Percentiles rank a stretch among this genome's conserved stretches.
Evolutionary conservation across 2,113 vertebrate species (phyloP).

Genomic region (Macquaria ambigua): DNA sequence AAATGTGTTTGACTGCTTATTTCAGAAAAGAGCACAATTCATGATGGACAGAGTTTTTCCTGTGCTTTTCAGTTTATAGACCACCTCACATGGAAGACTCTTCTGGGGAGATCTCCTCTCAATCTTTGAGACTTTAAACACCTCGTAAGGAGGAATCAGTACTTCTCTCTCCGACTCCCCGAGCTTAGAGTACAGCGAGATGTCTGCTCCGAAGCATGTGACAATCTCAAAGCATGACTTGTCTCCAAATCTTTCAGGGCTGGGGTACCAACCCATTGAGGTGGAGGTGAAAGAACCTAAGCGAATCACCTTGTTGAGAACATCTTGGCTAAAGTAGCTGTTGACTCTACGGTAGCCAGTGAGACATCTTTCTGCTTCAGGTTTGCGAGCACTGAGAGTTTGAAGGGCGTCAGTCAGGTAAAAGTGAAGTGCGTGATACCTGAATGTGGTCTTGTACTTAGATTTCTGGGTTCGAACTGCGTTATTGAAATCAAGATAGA

Average conservation of each 20-base stretch:
- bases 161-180: constrained; percentile 43
- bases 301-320: constrained; percentile 46
- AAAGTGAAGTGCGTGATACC: constrained; percentile 60
- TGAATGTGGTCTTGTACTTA: constrained; percentile 51
- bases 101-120: constrained; percentile 11
- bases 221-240: constrained; percentile 57
- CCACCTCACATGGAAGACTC: constrained; percentile 50
- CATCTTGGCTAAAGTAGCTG: constrained; percentile 38
- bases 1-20: not conserved
- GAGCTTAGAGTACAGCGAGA: constrained; percentile 47
- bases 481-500: constrained; percentile 61
- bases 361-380: not conserved
- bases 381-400: constrained; percentile 37
- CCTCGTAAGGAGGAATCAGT: constrained; percentile 66
- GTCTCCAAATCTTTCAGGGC: constrained; percentile 24
- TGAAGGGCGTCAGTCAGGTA: constrained; percentile 59
- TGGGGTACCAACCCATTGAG: constrained; percentile 26
- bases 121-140: constrained; percentile 51
- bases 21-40: constrained; percentile 54
- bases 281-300: constrained; percentile 63
- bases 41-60: constrained; percentile 13
- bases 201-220: constrained; percentile 49
- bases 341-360: constrained; percentile 35
- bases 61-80: constrained; percentile 45
- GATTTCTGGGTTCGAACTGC: constrained; percentile 44